Conservation (phyloP, 2,113 vertebrate species). For the Sinocyclocheilus grahami region DNA sequence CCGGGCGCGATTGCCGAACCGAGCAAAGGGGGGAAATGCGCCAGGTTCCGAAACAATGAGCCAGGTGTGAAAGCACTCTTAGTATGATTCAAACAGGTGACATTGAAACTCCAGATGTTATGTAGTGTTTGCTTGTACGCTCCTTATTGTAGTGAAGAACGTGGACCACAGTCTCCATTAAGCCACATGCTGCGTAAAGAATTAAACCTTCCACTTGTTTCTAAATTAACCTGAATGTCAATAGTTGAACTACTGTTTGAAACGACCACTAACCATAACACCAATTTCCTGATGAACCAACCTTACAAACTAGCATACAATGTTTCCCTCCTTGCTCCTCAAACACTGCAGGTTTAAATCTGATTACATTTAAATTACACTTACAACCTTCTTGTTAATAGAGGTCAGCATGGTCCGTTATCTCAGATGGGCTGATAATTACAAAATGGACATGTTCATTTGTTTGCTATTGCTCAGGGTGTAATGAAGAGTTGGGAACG, state of each 20-base stretch:
- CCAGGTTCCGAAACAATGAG: too few species aligned
- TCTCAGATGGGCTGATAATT: constrained; percentile 66
- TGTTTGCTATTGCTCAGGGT: constrained; percentile 36
- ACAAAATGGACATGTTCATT: constrained; percentile 63
- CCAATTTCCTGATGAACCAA: constrained; percentile 57
- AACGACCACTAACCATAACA: constrained; percentile 62
- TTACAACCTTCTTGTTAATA: constrained; percentile 71
- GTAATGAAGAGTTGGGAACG: constrained; percentile 62
- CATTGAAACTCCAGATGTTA: constrained; percentile 1
- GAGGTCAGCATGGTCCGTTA: constrained; percentile 64
- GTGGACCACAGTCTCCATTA: constrained; percentile 6
- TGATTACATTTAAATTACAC: constrained; percentile 69
- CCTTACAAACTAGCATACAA: constrained; percentile 50
- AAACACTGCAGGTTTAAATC: constrained; percentile 64
- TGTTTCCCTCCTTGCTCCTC: background rate
- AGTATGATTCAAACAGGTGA: background rate
- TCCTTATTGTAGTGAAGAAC: constrained; percentile 50
- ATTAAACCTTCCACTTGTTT: background rate
- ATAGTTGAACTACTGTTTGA: constrained; percentile 60
- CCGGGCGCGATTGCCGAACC: too few species aligned
- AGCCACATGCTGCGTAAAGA: background rate
- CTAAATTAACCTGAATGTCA: background rate
- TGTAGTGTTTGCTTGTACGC: constrained; percentile 43
- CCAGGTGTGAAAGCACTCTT: background rate
- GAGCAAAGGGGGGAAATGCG: too few species aligned